Base-by-base conservation (phyloP, 2,797 vertebrate genomes). In the Malacoctenus gilli region DNA sequence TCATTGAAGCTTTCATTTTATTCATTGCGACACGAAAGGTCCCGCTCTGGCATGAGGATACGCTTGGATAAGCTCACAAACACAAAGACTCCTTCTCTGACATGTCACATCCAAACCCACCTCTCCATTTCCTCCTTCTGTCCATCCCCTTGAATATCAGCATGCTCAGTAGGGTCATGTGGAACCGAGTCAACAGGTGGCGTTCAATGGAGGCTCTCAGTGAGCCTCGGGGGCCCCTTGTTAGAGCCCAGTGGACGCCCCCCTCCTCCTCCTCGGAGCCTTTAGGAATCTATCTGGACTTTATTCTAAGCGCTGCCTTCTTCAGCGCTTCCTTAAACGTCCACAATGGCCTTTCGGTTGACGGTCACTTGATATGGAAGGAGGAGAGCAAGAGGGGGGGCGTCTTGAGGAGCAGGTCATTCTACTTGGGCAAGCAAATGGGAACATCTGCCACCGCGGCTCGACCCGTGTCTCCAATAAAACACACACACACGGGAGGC, bases 111-210 rank as follows among this genome's bases (percentile, higher is more conserved):
- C 64, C 39, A 54, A 62, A 63, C 62, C 61, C 49, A 64, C 60
- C 55, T 76, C 65, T 83, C 65, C 11, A 54, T 62, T 83, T 74
- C 72, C 60, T 69, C 41, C 47, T 34, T 23, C 51, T 47, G 46
- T 52, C 37, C 44, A 47, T 68, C 48, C 59, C 68, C 75, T 71
- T 71, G 49, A 63, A 68, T 78, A 59, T 52, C 61, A 68, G 30
- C 8, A 42, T 54, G 49, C 64, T 64, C 68, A 59, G 85, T 78
- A 49, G 76, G 87, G 84, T 89, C 83, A 80, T 82, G 63, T 80
- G 86, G 84, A 88, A 87, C 84, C 77, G 72, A 85, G 82, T 87
- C 87, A 89, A 89, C 89, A 91, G 89, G 85, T 90, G 87, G 80
- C 77, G 79, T 75, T 87, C 72, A 82, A 82, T 80, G 63, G 76